Evolutionary conservation across 2,113 vertebrate species (phyloP).

Genomic region (Cottus gobio): DNA sequence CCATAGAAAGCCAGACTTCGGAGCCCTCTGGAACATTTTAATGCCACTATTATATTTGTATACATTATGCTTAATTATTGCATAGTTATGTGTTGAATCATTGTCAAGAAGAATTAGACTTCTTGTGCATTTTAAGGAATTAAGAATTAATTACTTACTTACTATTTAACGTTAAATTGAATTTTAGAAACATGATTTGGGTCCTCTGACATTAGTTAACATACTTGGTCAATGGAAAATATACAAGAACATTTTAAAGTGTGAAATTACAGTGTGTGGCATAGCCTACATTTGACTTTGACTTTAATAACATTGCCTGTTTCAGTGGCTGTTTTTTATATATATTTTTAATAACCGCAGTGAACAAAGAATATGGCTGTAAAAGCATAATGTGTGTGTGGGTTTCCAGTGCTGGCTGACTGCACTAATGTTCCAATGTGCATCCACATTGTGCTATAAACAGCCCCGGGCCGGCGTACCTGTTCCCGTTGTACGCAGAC

Average conservation of each 20-base stretch:
- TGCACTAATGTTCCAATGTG: neutral
- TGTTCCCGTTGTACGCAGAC: conserved; percentile 95
- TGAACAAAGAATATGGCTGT: neutral
- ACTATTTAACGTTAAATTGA: neutral
- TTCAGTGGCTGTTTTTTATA: too few species aligned
- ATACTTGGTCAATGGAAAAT: too few species aligned
- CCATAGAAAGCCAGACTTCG: too few species aligned
- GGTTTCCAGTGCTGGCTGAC: neutral
- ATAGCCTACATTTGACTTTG: too few species aligned
- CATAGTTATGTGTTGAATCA: neutral
- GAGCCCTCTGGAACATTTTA: neutral
- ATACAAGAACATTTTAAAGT: too few species aligned
- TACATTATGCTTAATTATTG: neutral
- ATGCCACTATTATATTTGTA: neutral
- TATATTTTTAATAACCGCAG: too few species aligned
- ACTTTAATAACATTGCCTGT: too few species aligned
- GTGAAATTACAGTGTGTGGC: too few species aligned
- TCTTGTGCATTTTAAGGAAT: neutral
- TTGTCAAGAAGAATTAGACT: neutral
- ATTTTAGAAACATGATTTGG: too few species aligned
- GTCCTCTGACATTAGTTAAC: too few species aligned
- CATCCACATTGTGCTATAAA: neutral
- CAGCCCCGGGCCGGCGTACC: conserved; percentile 78
- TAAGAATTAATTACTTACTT: too few species aligned
- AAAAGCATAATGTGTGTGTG: neutral